Evolutionary conservation across 2,888 invertebrate species (phyloP).

Genomic region (Operophtera brumata): DNA sequence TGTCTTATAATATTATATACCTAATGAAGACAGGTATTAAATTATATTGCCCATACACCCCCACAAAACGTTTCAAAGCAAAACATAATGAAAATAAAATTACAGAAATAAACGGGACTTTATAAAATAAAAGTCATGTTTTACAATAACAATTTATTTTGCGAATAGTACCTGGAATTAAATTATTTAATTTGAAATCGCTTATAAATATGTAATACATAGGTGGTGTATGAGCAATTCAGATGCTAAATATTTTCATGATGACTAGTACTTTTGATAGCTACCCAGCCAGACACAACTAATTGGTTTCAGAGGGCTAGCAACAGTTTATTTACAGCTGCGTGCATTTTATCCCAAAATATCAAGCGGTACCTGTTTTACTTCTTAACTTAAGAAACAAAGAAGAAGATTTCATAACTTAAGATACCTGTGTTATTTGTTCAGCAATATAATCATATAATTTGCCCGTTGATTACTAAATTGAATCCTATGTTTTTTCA

Average conservation of each 20-base stretch:
- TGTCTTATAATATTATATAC: conserved; percentile 28
- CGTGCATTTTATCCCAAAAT: background rate
- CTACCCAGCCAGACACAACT: conserved; percentile 10
- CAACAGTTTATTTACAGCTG: background rate
- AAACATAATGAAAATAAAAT: conserved; percentile 60
- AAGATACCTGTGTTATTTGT: too few relatives aligned
- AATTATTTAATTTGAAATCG: conserved; percentile 29
- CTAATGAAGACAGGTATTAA: conserved; percentile 25
- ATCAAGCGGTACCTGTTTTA: too few relatives aligned
- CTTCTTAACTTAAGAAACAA: too few relatives aligned
- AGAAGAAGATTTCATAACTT: too few relatives aligned
- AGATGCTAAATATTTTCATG: conserved; percentile 36
- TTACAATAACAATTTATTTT: conserved; percentile 69
- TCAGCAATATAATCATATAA: too few relatives aligned
- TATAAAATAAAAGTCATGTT: conserved; percentile 73
- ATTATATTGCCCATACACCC: conserved; percentile 78
- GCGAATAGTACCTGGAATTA: conserved; percentile 35
- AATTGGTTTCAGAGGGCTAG: conserved; percentile 18
- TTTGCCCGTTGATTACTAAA: too few relatives aligned
- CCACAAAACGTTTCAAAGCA: conserved; percentile 72
- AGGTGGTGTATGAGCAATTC: conserved; percentile 80
- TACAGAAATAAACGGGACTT: conserved; percentile 66
- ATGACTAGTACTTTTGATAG: conserved; percentile 14
- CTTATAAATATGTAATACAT: conserved; percentile 57
- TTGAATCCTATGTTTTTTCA: too few relatives aligned